Conservation (phyloP, 2,797 vertebrate genomes). For the Gymnothorax reevesii region DNA sequence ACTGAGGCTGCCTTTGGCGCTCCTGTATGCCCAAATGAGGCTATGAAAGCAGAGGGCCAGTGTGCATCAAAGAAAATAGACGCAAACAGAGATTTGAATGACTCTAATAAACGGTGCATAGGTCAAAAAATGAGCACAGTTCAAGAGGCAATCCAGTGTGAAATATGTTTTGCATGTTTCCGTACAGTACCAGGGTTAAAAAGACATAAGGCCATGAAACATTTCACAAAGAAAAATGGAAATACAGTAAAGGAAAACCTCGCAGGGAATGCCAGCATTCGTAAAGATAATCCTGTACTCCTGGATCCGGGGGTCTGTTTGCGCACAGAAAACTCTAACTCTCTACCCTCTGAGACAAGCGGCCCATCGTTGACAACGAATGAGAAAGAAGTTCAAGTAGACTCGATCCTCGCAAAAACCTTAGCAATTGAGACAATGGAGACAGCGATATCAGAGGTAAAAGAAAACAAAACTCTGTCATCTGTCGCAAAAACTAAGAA, state of each 20-base stretch:
- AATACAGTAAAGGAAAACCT: conserved; percentile 50
- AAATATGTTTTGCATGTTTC: conserved; percentile 87
- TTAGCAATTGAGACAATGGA: conserved; percentile 54
- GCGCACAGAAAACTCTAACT: conserved; percentile 51
- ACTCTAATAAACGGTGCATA: conserved; percentile 51
- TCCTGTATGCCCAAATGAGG: conserved; percentile 46
- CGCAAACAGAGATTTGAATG: conserved; percentile 60
- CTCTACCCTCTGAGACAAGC: conserved; percentile 49
- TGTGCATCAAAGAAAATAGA: conserved; percentile 53
- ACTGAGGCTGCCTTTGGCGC: conserved; percentile 54
- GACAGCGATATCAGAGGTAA: conserved; percentile 45
- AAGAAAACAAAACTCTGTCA: conserved; percentile 45
- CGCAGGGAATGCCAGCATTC: conserved; percentile 56
- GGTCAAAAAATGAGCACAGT: conserved; percentile 41
- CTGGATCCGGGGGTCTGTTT: conserved; percentile 56
- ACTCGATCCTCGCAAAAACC: conserved; percentile 53
- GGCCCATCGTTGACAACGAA: conserved; percentile 52
- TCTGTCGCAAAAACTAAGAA: conserved; percentile 64
- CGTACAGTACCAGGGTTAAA: conserved; percentile 87
- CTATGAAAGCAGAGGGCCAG: conserved; percentile 50
- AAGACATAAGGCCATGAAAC: conserved; percentile 93
- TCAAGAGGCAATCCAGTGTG: conserved; percentile 76
- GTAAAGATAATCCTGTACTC: conserved; percentile 55
- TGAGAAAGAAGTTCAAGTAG: conserved; percentile 52
- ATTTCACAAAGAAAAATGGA: conserved; percentile 68